These are phyloP conservation scores for Hemitrygon akajei DNA, from an alignment of 2,797 vertebrate genomes.

Conservation along the genomic window DNA sequence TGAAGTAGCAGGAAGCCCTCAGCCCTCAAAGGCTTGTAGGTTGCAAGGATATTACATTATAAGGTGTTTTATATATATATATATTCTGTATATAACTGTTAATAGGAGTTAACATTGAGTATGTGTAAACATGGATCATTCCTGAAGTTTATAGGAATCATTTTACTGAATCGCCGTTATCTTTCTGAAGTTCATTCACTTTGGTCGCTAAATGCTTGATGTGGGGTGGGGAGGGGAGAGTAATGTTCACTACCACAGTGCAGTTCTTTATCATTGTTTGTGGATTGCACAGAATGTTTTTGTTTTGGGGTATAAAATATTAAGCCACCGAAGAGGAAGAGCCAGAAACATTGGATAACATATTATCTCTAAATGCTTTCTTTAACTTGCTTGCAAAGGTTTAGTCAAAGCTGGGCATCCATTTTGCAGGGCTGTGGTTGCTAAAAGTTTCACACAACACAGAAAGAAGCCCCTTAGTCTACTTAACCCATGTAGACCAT, in stretches of 20 bases:
- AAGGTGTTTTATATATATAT: not conserved
- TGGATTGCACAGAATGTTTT: too few species aligned
- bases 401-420: too few species aligned
- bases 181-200: not conserved
- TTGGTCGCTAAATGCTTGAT: not conserved
- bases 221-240: not conserved
- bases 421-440: not conserved
- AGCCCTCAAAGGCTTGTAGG: not conserved
- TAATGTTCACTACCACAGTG: not conserved
- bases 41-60: not conserved
- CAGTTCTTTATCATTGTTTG: not conserved
- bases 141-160: not conserved
- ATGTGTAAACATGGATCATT: not conserved
- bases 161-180: not conserved
- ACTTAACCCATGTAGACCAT: too few species aligned
- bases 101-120: not conserved
- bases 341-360: not conserved
- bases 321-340: not conserved
- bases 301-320: not conserved
- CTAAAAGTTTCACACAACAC: too few species aligned
- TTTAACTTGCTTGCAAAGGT: not conserved
- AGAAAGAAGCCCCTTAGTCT: too few species aligned
- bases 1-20: not conserved
- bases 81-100: not conserved
- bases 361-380: not conserved